Evolutionary conservation across 2,113 vertebrate species (phyloP).

Genomic region (Pygathrix nemaeus): DNA sequence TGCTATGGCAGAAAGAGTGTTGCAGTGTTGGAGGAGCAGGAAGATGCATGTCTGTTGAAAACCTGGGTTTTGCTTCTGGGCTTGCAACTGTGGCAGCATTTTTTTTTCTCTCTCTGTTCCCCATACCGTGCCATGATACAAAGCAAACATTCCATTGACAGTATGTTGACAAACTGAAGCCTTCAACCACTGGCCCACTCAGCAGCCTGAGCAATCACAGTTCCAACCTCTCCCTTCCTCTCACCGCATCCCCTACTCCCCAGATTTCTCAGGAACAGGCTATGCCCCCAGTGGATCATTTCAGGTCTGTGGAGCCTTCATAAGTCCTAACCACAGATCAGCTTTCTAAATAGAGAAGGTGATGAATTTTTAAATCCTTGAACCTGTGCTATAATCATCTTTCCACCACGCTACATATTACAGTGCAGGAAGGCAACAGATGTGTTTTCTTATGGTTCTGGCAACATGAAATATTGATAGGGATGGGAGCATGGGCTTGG

Average conservation of each 20-base stretch:
- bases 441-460: constrained; percentile 61
- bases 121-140: fast-evolving
- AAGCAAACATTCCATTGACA: neutral
- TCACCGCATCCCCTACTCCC: neutral
- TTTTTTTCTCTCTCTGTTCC: neutral
- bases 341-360: constrained; percentile 65
- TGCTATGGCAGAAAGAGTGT: neutral
- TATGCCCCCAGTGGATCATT: neutral
- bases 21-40: neutral
- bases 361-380: constrained; percentile 76
- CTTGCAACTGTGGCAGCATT: fast-evolving
- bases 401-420: constrained; percentile 51
- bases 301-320: neutral
- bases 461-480: constrained; percentile 71
- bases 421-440: constrained; percentile 64
- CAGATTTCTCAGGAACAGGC: neutral
- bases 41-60: neutral
- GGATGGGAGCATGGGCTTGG: neutral
- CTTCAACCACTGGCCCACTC: neutral
- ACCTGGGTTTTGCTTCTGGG: neutral
- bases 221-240: too few relatives aligned
- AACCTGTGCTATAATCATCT: constrained; percentile 63
- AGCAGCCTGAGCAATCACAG: fast-evolving
- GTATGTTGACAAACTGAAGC: neutral
- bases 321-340: neutral